Evolutionary conservation across 2,888 invertebrate species (phyloP), one percentile per base, ranked within the genome.

Genomic region (Gastracanthus pulcherrimus): DNA sequence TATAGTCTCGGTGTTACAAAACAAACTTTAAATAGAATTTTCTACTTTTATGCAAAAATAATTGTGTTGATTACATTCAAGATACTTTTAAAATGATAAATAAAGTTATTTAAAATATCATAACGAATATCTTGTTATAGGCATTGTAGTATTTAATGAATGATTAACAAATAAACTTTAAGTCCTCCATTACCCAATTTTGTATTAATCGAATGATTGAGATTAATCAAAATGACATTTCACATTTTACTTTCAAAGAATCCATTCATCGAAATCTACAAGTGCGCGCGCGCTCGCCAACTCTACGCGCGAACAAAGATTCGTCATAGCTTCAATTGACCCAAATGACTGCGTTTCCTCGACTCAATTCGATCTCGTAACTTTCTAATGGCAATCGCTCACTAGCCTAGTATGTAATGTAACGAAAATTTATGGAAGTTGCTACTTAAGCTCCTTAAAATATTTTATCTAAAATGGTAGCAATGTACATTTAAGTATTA

Each of bases 251-350:
- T 51, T 72, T 72, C 67, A 79, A 76, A 82, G 76, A 79, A 72
- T 66, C 67, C 72, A 76, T 80, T 80, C 76, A 72, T 76, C 41
- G 79, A 72, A 69, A 72, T 76, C 67, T 60, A 60, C 58, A 51
- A 41, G 51, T 48, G 19, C 6, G 55, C 36, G 55, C 36, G 23
- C 38, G 66, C 51, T 34, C 48, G 76, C 38, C 71, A 48, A 41
- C 45, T 71, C 64, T 41, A 19, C 62, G 58, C 69, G 66, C 48
- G 77, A 76, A 72, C 83, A 78, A 81, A 81, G 83, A 81, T 77
- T 83, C 81, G 71, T 83, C 78, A 81, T 78, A 78, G 81, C 80
- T 81, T 81, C 83, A 83, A 83, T 83, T 83, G 78, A 81, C 83
- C 83, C 67, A 83, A 81, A 83, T 83, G 77, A 81, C 80, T 76